phyloP scores from a whole-genome alignment of 2,797 vertebrate genomes.

The Microctenopoma stevenorrisi region DNA sequence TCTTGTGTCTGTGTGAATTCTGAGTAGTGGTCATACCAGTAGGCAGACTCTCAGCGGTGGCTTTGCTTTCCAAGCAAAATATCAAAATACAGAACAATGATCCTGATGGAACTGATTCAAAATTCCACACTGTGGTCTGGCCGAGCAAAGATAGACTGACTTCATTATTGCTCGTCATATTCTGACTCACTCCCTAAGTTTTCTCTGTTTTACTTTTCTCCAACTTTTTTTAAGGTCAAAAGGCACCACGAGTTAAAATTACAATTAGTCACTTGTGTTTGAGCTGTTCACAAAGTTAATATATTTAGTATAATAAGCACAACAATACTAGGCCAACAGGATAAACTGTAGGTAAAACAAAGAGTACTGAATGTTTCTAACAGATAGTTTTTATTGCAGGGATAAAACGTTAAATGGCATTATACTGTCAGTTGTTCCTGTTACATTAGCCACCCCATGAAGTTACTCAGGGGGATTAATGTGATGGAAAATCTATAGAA shows the following conservation, averaged over 20 bases:
- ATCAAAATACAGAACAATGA: constrained; percentile 8
- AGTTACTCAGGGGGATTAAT: constrained; percentile 1
- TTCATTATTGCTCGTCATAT: constrained; percentile 21
- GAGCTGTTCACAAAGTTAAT: not conserved
- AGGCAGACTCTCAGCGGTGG: constrained; percentile 10
- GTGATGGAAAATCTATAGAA: constrained; percentile 12
- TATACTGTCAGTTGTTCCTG: not conserved
- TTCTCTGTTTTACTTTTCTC: constrained; percentile 12
- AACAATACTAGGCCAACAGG: constrained; percentile 1
- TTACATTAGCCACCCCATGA: constrained; percentile 5
- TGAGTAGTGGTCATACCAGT: constrained; percentile 39
- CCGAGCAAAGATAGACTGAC: constrained; percentile 19
- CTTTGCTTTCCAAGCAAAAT: constrained; percentile 15
- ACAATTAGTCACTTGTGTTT: not conserved
- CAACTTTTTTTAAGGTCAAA: constrained; percentile 34
- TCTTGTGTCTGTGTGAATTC: constrained; percentile 46
- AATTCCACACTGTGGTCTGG: constrained; percentile 9
- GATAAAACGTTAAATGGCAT: not conserved
- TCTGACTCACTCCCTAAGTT: constrained; percentile 45
- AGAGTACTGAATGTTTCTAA: not conserved
- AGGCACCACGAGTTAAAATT: constrained; percentile 8
- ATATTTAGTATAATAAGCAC: not conserved
- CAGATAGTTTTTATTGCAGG: not conserved
- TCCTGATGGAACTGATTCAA: constrained; percentile 6
- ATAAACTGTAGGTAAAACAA: not conserved